Conservation (phyloP, 2,113 vertebrate species). For the Crotalus viridis region DNA sequence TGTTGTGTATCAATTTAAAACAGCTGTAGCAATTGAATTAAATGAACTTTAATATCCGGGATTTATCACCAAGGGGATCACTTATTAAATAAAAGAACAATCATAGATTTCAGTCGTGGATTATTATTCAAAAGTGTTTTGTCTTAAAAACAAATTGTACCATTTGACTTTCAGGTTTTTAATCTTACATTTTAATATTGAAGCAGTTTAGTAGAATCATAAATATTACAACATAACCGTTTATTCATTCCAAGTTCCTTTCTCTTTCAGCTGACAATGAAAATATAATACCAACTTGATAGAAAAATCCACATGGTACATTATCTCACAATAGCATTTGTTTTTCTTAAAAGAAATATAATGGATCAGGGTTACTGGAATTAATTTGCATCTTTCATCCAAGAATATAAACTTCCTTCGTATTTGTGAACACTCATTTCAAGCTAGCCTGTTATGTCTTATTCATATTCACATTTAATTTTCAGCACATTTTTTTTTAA, state of each 20-base stretch:
- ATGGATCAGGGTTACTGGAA: conserved; percentile 35
- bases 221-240: conserved; percentile 68
- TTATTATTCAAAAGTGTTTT: conserved; percentile 69
- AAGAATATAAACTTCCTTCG: conserved; percentile 2
- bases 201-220: conserved; percentile 68
- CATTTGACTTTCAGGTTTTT: conserved; percentile 66
- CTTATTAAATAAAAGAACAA: conserved; percentile 70
- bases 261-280: conserved; percentile 60
- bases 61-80: conserved; percentile 67
- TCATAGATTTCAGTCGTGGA: conserved; percentile 66
- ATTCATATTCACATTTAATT: neutral
- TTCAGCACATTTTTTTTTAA: neutral
- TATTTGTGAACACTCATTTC: conserved; percentile 26
- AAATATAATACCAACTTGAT: conserved; percentile 59
- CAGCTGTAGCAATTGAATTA: conserved; percentile 64
- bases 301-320: conserved; percentile 50
- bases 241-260: conserved; percentile 61
- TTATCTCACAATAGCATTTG: conserved; percentile 42
- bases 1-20: conserved; percentile 65
- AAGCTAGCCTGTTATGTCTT: neutral
- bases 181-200: conserved; percentile 66
- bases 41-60: conserved; percentile 71
- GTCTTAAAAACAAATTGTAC: conserved; percentile 65
- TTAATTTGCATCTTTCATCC: conserved; percentile 15
- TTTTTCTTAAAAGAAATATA: conserved; percentile 28